phyloP scores from a whole-genome alignment of 2,113 vertebrate genomes.

The Saimiri boliviensis region DNA sequence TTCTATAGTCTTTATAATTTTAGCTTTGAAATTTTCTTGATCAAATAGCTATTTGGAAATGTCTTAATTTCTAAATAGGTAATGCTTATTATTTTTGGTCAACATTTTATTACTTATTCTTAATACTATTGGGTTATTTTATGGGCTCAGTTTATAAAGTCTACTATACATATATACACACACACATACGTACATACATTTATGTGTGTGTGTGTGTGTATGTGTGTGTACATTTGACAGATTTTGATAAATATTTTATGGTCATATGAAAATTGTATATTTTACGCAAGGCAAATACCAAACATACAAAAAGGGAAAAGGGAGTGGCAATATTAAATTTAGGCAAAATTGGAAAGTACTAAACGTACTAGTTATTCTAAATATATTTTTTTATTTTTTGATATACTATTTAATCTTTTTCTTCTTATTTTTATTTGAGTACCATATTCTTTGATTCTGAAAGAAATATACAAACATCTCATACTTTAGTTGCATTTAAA shows the following conservation, averaged over 20 bases:
- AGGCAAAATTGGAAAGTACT: too few relatives aligned
- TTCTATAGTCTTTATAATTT: neutral
- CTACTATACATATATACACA: neutral
- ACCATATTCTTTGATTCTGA: neutral
- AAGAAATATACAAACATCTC: neutral
- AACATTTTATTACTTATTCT: neutral
- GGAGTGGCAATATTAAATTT: too few relatives aligned
- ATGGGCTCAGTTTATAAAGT: neutral
- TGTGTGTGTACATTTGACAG: neutral
- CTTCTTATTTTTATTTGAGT: neutral
- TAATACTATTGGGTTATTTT: slow-evolving; percentile 4
- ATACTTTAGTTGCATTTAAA: neutral
- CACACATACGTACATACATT: too few relatives aligned
- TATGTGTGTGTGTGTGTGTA: too few relatives aligned
- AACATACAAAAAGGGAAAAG: too few relatives aligned
- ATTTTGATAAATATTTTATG: slow-evolving; percentile 13
- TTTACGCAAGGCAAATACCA: neutral
- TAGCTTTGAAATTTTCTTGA: slow-evolving; percentile 29
- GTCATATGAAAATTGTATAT: neutral
- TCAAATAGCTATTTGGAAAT: neutral
- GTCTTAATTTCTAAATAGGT: neutral
- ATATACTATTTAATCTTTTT: neutral
- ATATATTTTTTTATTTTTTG: neutral
- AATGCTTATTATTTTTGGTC: neutral
- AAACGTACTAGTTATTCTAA: neutral